These are phyloP conservation scores for Sycophaga agraensis DNA, from an alignment of 1,140 invertebrate species.

Conservation along the genomic window DNA sequence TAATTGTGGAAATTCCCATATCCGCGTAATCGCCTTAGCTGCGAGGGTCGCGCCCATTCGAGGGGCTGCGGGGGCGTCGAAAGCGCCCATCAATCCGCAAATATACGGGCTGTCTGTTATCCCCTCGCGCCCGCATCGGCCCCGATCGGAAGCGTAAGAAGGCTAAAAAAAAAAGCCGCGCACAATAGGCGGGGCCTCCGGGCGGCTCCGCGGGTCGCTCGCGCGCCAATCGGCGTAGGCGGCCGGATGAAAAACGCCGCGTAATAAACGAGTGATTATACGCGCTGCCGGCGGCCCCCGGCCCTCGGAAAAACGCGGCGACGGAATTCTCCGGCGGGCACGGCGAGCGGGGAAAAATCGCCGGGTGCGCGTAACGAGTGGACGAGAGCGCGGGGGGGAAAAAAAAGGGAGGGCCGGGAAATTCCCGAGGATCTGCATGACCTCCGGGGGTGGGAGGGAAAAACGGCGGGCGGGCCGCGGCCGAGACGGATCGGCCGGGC, in stretches of 20 bases:
- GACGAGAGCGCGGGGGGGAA: conserved; percentile 1
- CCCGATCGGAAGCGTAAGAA: no score
- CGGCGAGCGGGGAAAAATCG: background rate
- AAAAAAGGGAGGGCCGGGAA: background rate
- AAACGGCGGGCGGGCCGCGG: conserved; percentile 31
- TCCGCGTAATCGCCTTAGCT: no score
- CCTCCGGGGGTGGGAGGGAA: conserved; percentile 19
- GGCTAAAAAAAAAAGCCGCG: no score
- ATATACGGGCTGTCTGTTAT: no score
- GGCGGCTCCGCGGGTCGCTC: no score
- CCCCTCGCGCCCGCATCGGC: background rate
- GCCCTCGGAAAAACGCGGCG: background rate
- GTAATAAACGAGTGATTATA: conserved; percentile 30
- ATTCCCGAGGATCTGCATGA: conserved; percentile 6
- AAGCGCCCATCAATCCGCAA: no score
- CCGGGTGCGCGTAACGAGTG: conserved; percentile 2
- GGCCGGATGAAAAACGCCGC: conserved; percentile 24
- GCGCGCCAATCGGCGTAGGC: conserved; percentile 14
- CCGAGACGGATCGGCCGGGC: conserved; percentile 24
- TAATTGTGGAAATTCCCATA: no score
- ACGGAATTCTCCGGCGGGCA: conserved; percentile 1
- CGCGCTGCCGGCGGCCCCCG: background rate
- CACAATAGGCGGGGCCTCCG: background rate
- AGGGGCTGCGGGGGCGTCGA: no score
- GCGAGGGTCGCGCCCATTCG: no score